phyloP scores from a whole-genome alignment of 2,797 vertebrate genomes.

The Neopelma chrysocephalum region DNA sequence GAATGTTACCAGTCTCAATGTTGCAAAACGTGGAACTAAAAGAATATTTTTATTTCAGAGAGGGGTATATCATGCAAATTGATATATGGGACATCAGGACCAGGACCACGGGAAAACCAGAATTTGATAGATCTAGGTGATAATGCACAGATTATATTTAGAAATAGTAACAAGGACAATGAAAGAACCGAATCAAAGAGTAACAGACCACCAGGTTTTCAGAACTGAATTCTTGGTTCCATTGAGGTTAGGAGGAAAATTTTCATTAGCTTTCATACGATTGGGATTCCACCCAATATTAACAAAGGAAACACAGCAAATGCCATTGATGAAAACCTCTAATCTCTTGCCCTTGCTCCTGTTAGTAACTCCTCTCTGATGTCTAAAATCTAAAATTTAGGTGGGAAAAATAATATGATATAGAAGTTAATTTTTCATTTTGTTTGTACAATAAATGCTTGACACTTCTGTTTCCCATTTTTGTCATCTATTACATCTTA shows the following conservation, averaged over 20 bases:
- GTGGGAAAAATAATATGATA: neutral
- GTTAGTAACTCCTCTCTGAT: neutral
- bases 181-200: neutral
- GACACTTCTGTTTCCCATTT: neutral
- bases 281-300: neutral
- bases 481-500: neutral
- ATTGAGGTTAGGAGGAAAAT: neutral
- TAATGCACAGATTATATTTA: neutral
- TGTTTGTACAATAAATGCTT: neutral
- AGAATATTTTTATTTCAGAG: neutral
- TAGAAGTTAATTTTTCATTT: neutral
- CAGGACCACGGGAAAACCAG: neutral
- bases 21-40: neutral
- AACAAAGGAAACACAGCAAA: neutral
- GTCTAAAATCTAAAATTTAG: neutral
- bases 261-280: neutral
- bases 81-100: neutral
- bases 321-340: neutral
- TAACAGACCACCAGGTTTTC: neutral
- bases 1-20: neutral
- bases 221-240: neutral
- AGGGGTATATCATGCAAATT: neutral
- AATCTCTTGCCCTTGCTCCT: neutral
- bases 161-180: neutral
- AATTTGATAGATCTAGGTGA: neutral